Conservation (phyloP, 2,888 invertebrate genomes). For the Drosophila pseudotakahashii region DNA sequence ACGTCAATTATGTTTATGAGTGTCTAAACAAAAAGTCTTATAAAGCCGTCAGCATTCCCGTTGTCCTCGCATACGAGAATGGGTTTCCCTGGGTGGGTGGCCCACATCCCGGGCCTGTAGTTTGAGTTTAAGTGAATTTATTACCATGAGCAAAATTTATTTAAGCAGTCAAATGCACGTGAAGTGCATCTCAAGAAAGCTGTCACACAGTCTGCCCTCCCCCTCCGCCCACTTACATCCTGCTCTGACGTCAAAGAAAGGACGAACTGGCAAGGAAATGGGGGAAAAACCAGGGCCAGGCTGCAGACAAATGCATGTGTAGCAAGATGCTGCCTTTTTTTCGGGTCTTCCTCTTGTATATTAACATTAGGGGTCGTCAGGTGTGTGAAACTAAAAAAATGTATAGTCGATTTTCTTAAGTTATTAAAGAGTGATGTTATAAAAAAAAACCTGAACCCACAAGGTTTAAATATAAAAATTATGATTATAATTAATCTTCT, state of each 20-base stretch:
- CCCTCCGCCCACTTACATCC: neutral
- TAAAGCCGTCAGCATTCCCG: slow-evolving; percentile 56
- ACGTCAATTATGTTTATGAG: slow-evolving; percentile 78
- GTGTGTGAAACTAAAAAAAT: neutral
- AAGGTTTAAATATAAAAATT: too few species aligned
- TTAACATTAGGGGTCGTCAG: slow-evolving; percentile 10
- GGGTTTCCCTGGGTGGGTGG: neutral
- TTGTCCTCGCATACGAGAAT: slow-evolving; percentile 10
- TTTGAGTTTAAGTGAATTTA: slow-evolving; percentile 79
- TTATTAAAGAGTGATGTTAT: too few species aligned
- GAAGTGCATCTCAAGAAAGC: slow-evolving; percentile 77
- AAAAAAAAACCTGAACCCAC: too few species aligned
- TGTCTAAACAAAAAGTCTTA: slow-evolving; percentile 76
- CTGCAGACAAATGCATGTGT: slow-evolving; percentile 43
- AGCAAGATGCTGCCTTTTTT: slow-evolving; percentile 42
- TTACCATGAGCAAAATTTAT: slow-evolving; percentile 79
- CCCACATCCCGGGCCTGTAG: slow-evolving; percentile 33
- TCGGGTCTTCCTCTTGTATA: slow-evolving; percentile 1
- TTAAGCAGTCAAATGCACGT: slow-evolving; percentile 80
- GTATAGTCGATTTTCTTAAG: too few species aligned
- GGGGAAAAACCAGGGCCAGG: slow-evolving; percentile 6
- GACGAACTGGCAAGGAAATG: neutral
- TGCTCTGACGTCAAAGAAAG: slow-evolving; percentile 25
- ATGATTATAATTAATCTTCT: too few species aligned
- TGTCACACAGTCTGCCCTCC: slow-evolving; percentile 62